These are phyloP conservation scores for Gobionotothen gibberifrons DNA, from an alignment of 2,797 vertebrate genomes.

Conservation along the genomic window DNA sequence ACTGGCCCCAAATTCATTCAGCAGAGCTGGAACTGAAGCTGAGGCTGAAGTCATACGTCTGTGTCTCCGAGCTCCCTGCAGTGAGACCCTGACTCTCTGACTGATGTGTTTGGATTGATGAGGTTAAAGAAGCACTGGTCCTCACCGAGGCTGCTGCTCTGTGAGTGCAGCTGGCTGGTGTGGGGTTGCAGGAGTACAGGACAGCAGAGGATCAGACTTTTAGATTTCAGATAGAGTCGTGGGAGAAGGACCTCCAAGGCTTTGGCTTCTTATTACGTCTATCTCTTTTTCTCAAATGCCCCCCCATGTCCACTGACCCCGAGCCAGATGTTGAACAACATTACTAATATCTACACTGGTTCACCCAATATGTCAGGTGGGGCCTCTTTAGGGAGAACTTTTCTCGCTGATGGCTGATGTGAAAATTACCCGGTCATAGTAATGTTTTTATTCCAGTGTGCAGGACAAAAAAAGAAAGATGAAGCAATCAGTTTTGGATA, in stretches of 20 bases:
- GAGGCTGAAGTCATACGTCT: conserved; percentile 64
- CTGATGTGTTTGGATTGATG: conserved; percentile 63
- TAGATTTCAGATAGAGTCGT: conserved; percentile 48
- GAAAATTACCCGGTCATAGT: conserved; percentile 63
- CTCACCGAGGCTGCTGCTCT: conserved; percentile 53
- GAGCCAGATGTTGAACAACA: conserved; percentile 67
- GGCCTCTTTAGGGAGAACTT: conserved; percentile 52
- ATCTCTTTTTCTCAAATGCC: conserved; percentile 29
- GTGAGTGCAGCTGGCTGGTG: conserved; percentile 71
- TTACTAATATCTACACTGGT: conserved; percentile 61
- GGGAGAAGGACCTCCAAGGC: conserved; percentile 51
- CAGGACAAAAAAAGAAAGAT: conserved; percentile 43
- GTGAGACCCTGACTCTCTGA: conserved; percentile 50
- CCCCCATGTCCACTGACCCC: conserved; percentile 50
- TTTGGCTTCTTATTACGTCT: conserved; percentile 46
- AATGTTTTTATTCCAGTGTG: conserved; percentile 65
- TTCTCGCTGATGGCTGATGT: conserved; percentile 59
- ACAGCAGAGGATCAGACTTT: conserved; percentile 55
- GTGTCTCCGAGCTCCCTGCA: conserved; percentile 55
- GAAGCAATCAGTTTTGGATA: conserved; percentile 69
- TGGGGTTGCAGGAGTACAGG: conserved; percentile 26
- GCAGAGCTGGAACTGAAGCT: conserved; percentile 43
- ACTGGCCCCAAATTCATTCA: conserved; percentile 48
- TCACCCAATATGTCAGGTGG: conserved; percentile 58
- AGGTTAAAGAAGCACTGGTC: conserved; percentile 65